phyloP scores from a whole-genome alignment of 1,140 invertebrate species.

The Steinernema khuongi region DNA sequence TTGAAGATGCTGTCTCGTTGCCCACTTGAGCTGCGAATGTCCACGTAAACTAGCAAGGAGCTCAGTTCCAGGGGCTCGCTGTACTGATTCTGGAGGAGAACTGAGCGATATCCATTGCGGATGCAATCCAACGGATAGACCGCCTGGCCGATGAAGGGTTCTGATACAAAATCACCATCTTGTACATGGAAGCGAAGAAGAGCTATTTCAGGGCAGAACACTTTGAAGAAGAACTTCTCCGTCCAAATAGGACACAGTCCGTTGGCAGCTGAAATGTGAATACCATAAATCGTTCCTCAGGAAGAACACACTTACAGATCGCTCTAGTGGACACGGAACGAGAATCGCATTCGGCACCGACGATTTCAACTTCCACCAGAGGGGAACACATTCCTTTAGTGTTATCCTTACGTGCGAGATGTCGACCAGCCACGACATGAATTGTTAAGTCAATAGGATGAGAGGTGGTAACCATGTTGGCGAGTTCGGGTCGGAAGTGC shows the following conservation, averaged over 20 bases:
- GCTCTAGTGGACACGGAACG: slow-evolving; percentile 78
- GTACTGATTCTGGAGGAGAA: slow-evolving; percentile 80
- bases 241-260: slow-evolving; percentile 93
- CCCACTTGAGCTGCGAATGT: slow-evolving; percentile 33
- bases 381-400: slow-evolving; percentile 79
- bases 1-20: not conserved
- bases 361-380: slow-evolving; percentile 86
- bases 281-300: not conserved
- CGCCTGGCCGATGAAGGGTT: slow-evolving; percentile 92
- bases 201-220: slow-evolving; percentile 81
- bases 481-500: slow-evolving; percentile 69
- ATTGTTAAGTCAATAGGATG: slow-evolving; percentile 22
- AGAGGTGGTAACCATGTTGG: not conserved
- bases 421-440: slow-evolving; percentile 66
- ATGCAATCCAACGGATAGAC: slow-evolving; percentile 73
- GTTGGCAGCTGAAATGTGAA: slow-evolving; percentile 74
- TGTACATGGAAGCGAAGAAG: slow-evolving; percentile 84
- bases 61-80: slow-evolving; percentile 88
- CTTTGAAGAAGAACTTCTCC: slow-evolving; percentile 75
- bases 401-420: slow-evolving; percentile 74
- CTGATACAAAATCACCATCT: slow-evolving; percentile 81
- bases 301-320: slow-evolving; percentile 66
- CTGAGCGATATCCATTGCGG: slow-evolving; percentile 72
- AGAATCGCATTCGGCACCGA: slow-evolving; percentile 81
- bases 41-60: slow-evolving; percentile 70